A percentile compares a stretch with the other conserved stretches of the same genome.
These are phyloP conservation scores for Synanthedon tipuliformis DNA, from an alignment of 2,888 invertebrate genomes.

Conservation along the genomic window DNA sequence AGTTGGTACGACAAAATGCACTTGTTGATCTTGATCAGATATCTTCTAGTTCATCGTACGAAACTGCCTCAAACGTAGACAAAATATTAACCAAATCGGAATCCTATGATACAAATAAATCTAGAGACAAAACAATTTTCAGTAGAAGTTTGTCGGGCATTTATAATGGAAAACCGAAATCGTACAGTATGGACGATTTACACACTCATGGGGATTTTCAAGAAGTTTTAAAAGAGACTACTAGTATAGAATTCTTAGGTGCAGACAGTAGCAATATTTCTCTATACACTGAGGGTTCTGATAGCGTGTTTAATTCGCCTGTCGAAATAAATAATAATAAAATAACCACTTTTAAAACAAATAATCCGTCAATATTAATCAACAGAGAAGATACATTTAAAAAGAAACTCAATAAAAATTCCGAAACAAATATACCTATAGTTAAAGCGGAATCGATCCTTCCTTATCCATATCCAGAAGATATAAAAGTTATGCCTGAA, in stretches of 20 bases:
- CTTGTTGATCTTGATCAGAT: constrained; percentile 13
- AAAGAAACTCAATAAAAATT: constrained; percentile 1
- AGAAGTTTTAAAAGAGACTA: constrained; percentile 46
- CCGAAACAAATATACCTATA: constrained; percentile 21
- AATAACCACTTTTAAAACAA: constrained; percentile 2
- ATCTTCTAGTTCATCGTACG: constrained; percentile 16
- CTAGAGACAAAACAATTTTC: constrained; percentile 32
- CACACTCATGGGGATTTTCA: constrained; percentile 31
- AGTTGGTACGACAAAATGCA: constrained; percentile 28
- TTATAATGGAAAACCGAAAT: constrained; percentile 56
- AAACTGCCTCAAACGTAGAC: constrained; percentile 6
- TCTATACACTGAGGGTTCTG: constrained; percentile 43
- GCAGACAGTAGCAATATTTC: constrained; percentile 35
- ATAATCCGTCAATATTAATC: not conserved
- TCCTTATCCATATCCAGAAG: constrained; percentile 39
- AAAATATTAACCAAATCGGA: constrained; percentile 29
- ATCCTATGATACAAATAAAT: constrained; percentile 18
- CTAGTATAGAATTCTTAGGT: constrained; percentile 47
- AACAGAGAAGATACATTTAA: constrained; percentile 2
- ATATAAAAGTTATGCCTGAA: constrained; percentile 18
- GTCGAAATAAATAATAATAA: constrained; percentile 30
- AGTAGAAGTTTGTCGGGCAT: constrained; percentile 35
- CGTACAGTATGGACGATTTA: constrained; percentile 54
- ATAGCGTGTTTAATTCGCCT: constrained; percentile 39
- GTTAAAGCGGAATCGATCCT: constrained; percentile 43